phyloP scores from a whole-genome alignment of 1,140 invertebrate species.

The Phymastichus coffea region DNA sequence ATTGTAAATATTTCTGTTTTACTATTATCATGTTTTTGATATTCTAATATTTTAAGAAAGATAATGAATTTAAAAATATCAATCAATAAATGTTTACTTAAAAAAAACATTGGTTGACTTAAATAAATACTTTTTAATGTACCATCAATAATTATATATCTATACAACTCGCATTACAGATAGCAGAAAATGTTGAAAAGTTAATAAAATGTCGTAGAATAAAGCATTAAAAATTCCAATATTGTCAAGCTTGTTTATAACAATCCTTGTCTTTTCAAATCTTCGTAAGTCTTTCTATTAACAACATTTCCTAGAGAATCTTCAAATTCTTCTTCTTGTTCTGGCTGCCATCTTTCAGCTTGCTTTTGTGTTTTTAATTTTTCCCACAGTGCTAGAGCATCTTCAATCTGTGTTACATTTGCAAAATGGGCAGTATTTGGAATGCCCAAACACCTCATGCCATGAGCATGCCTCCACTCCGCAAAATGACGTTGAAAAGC shows the following conservation, averaged over 20 bases:
- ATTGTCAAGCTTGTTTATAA: no score
- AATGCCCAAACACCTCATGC: constrained; percentile 98
- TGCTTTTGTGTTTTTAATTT: constrained; percentile 95
- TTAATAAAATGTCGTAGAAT: no score
- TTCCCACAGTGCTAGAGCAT: constrained; percentile 96
- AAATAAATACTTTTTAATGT: no score
- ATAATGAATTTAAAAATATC: no score
- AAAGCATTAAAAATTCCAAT: no score
- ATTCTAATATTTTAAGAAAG: no score
- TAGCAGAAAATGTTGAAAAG: no score
- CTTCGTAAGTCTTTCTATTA: constrained; percentile 97
- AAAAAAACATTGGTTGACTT: no score
- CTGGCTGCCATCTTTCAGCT: constrained; percentile 92
- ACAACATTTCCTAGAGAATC: constrained; percentile 98
- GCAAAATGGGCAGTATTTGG: constrained; percentile 99
- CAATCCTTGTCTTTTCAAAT: constrained; percentile 96
- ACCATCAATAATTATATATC: no score
- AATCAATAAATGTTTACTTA: no score
- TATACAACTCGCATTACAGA: no score
- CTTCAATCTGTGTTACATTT: constrained; percentile 98
- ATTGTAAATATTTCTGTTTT: constrained; percentile 14
- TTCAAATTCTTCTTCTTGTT: constrained; percentile 98
- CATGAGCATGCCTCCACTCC: constrained; percentile 99
- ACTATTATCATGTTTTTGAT: no score
- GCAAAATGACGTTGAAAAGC: constrained; percentile 99